These are phyloP conservation scores for Aphyosemion australe DNA, from an alignment of 2,113 vertebrate species.

Conservation along the genomic window DNA sequence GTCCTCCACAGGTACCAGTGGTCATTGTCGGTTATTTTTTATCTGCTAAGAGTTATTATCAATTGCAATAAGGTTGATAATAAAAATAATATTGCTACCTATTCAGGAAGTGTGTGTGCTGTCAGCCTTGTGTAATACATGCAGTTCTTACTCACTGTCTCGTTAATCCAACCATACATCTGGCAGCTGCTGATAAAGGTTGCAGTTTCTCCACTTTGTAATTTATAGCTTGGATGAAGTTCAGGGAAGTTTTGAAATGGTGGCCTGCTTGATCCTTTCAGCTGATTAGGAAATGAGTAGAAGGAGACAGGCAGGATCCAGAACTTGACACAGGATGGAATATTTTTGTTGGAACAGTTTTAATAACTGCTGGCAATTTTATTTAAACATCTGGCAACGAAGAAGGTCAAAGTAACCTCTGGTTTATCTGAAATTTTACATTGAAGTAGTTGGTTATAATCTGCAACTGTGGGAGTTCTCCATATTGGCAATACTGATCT, in stretches of 20 bases:
- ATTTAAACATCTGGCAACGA: slow-evolving; percentile 25
- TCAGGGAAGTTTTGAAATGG: slow-evolving; percentile 44
- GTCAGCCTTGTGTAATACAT: slow-evolving; percentile 6
- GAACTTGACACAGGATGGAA: slow-evolving; percentile 22
- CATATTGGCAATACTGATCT: no score
- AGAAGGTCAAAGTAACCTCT: not conserved
- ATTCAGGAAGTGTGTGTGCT: no score
- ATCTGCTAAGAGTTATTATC: no score
- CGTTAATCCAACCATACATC: slow-evolving; percentile 18
- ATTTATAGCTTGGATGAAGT: slow-evolving; percentile 20
- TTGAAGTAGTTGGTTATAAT: no score
- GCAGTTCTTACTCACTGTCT: not conserved
- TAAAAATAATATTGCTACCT: no score
- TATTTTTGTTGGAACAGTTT: slow-evolving; percentile 44
- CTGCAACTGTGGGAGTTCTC: no score
- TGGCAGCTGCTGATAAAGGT: slow-evolving; percentile 22
- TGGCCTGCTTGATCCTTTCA: slow-evolving; percentile 8
- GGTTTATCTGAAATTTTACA: no score
- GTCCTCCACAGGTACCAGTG: no score
- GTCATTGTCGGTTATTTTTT: no score
- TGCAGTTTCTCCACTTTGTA: slow-evolving; percentile 29
- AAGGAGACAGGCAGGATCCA: slow-evolving; percentile 33
- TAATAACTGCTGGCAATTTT: not conserved
- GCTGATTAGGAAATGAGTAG: slow-evolving; percentile 55
- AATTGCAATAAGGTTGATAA: no score